Evolutionary conservation across 2,888 invertebrate genomes (phyloP).

Genomic region (Scaptomyza polygonia): DNA sequence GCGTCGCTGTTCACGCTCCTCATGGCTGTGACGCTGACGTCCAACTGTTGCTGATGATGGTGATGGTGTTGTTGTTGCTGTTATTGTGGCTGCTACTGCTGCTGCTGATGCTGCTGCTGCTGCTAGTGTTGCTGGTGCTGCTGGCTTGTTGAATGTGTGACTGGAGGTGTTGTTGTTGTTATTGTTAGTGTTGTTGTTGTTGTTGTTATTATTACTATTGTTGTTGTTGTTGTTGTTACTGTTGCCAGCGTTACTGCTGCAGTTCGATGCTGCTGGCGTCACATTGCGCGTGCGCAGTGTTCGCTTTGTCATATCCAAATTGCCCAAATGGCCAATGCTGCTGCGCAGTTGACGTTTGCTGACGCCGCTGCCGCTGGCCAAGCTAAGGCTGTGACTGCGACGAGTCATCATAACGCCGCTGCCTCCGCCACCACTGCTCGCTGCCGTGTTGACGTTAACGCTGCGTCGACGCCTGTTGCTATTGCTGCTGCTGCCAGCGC

Average conservation of each 20-base stretch:
- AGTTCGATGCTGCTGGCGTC: slow-evolving; percentile 43
- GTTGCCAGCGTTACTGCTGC: neutral
- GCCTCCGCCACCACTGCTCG: slow-evolving; percentile 9
- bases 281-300: slow-evolving; percentile 81
- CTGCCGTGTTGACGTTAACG: neutral
- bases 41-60: slow-evolving; percentile 22
- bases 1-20: slow-evolving; percentile 65
- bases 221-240: slow-evolving; percentile 21
- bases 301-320: slow-evolving; percentile 78
- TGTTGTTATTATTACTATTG: slow-evolving; percentile 19
- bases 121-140: slow-evolving; percentile 52
- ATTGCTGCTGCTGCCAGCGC: neutral
- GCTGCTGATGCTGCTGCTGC: slow-evolving; percentile 34
- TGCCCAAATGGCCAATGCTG: slow-evolving; percentile 57
- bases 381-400: slow-evolving; percentile 44
- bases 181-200: slow-evolving; percentile 24
- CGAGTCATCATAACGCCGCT: slow-evolving; percentile 49
- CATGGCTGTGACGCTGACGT: slow-evolving; percentile 55
- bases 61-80: neutral
- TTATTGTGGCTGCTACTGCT: neutral
- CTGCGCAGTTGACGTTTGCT: slow-evolving; percentile 82
- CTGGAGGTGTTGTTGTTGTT: slow-evolving; percentile 55
- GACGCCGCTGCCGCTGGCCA: slow-evolving; percentile 46
- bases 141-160: slow-evolving; percentile 45
- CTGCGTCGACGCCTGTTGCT: slow-evolving; percentile 10